phyloP scores from a whole-genome alignment of 1,140 invertebrate species.

The Scaptomyza hsui region DNA sequence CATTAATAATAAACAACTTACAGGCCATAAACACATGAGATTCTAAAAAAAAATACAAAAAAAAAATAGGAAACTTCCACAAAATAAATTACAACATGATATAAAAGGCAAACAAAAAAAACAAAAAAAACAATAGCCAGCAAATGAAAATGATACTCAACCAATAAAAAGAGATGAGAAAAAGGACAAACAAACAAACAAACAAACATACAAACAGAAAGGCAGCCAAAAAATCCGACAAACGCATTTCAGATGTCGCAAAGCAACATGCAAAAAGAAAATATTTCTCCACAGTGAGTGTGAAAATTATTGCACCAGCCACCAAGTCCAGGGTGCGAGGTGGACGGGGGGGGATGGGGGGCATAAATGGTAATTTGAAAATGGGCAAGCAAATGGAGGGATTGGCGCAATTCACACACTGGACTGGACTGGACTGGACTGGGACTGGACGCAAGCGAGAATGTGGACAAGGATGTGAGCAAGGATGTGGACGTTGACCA shows the following conservation, averaged over 20 bases:
- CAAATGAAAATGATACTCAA: conserved; percentile 39
- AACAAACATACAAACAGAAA: conserved; percentile 11
- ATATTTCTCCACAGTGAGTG: conserved; percentile 58
- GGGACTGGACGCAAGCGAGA: conserved; percentile 48
- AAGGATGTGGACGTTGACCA: conserved; percentile 22
- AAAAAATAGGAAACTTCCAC: conserved; percentile 38
- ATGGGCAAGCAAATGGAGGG: conserved; percentile 46
- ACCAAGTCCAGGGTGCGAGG: background rate
- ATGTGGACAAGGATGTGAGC: background rate
- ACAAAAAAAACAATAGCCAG: background rate
- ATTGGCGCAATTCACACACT: conserved; percentile 49
- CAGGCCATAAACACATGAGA: conserved; percentile 79
- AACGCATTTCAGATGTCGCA: conserved; percentile 55
- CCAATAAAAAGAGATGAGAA: conserved; percentile 49
- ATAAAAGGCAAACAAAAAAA: conserved; percentile 49
- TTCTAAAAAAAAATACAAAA: conserved; percentile 40
- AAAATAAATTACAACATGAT: conserved; percentile 62
- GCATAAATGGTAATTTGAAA: conserved; percentile 38
- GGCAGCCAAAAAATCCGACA: conserved; percentile 14
- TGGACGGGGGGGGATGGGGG: background rate
- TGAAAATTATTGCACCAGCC: conserved; percentile 68
- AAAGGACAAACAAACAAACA: conserved; percentile 29
- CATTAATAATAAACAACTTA: conserved; percentile 81
- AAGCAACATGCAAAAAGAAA: conserved; percentile 33
- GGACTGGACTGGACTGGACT: no score